Conservation (phyloP, 2,888 invertebrate species). For the Parnassius orleans region DNA sequence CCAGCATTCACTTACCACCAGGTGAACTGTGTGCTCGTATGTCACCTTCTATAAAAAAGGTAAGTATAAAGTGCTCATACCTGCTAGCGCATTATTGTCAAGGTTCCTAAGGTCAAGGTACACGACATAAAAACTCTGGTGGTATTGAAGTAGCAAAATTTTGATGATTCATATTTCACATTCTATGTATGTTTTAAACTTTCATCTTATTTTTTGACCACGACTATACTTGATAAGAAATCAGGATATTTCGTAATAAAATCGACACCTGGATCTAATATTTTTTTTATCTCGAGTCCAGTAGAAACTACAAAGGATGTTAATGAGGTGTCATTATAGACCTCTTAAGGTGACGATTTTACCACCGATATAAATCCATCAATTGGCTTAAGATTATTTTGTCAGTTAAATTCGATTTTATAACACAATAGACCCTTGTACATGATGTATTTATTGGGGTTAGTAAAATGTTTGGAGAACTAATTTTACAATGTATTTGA, state of each 20-base stretch:
- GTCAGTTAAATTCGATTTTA: slow-evolving; percentile 50
- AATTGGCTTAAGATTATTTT: slow-evolving; percentile 62
- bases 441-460: slow-evolving; percentile 55
- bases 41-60: no score
- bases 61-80: no score
- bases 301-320: slow-evolving; percentile 49
- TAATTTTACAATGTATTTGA: slow-evolving; percentile 29
- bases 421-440: slow-evolving; percentile 46
- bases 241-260: slow-evolving; percentile 5
- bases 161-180: no score
- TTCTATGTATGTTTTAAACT: no score
- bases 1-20: no score
- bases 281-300: slow-evolving; percentile 31
- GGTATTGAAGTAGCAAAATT: no score
- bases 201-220: no score
- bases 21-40: no score
- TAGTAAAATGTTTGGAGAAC: slow-evolving; percentile 40
- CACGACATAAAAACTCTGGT: no score
- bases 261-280: slow-evolving; percentile 12
- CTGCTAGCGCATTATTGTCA: no score
- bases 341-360: slow-evolving; percentile 61
- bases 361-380: slow-evolving; percentile 55
- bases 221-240: not conserved
- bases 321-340: slow-evolving; percentile 59
- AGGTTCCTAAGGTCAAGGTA: no score